A percentile compares a stretch with the other conserved stretches of the same genome.
Evolutionary conservation across 2,113 vertebrate species (phyloP).

Genomic region (Oplegnathus fasciatus): DNA sequence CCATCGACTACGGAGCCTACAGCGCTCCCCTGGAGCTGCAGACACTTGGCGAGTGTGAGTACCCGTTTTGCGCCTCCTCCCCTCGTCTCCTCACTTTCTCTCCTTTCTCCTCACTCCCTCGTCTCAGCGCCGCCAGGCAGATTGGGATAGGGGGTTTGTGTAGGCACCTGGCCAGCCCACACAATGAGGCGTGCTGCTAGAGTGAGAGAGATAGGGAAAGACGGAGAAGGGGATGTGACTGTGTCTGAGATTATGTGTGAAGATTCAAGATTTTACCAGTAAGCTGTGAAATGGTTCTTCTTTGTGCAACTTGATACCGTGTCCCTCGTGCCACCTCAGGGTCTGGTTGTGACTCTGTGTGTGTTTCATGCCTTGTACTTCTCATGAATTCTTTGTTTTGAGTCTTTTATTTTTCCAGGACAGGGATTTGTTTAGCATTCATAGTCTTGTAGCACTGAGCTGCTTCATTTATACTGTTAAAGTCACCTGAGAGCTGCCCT

Average conservation of each 20-base stretch:
- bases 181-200: slow-evolving; percentile 54
- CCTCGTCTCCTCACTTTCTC: slow-evolving; percentile 36
- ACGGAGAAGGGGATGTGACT: slow-evolving; percentile 20
- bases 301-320: slow-evolving; percentile 57
- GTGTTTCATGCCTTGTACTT: slow-evolving; percentile 11
- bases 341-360: slow-evolving; percentile 21
- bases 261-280: slow-evolving; percentile 62
- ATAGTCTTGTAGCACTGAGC: not conserved
- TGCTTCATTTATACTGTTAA: slow-evolving; percentile 2
- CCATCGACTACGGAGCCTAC: slow-evolving; percentile 89
- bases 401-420: slow-evolving; percentile 1
- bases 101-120: slow-evolving; percentile 29
- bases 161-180: slow-evolving; percentile 66
- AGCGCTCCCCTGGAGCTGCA: slow-evolving; percentile 93
- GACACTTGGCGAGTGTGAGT: slow-evolving; percentile 94
- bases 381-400: slow-evolving; percentile 14
- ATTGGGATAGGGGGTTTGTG: slow-evolving; percentile 45
- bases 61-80: slow-evolving; percentile 38
- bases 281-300: slow-evolving; percentile 69
- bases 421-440: slow-evolving; percentile 16
- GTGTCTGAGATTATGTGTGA: slow-evolving; percentile 68
- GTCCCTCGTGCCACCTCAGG: slow-evolving; percentile 49
- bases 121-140: slow-evolving; percentile 35
- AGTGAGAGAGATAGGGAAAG: slow-evolving; percentile 20
- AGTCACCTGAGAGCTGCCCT: slow-evolving; percentile 18